These are phyloP conservation scores for Leuciscus waleckii DNA, from an alignment of 2,797 vertebrate species.

Conservation along the genomic window DNA sequence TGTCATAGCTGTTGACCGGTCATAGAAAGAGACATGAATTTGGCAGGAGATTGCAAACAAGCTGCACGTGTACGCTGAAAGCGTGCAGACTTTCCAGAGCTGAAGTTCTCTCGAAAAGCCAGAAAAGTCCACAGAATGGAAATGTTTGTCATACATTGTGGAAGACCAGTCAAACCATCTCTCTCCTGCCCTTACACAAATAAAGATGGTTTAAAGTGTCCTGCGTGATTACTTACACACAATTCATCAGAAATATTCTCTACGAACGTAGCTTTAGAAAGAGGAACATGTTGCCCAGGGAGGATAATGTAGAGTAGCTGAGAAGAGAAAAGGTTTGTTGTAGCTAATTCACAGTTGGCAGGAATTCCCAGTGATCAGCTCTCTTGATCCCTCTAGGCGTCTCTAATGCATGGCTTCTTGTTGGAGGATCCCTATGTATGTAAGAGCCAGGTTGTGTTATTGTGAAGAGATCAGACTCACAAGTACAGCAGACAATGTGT, in stretches of 20 bases:
- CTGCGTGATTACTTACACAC: constrained; percentile 37
- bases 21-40: neutral
- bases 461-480: constrained; percentile 63
- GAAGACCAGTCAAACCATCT: constrained; percentile 45
- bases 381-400: constrained; percentile 67
- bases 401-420: constrained; percentile 51
- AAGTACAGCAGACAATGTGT: constrained; percentile 72
- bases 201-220: constrained; percentile 53
- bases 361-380: constrained; percentile 64
- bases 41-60: constrained; percentile 26
- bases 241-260: constrained; percentile 59
- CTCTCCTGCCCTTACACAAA: constrained; percentile 51
- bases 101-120: constrained; percentile 39
- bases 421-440: constrained; percentile 68
- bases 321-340: constrained; percentile 43
- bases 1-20: neutral
- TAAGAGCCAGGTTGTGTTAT: constrained; percentile 73
- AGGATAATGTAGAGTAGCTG: neutral
- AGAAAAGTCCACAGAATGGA: constrained; percentile 52
- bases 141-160: constrained; percentile 64
- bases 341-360: constrained; percentile 48
- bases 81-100: constrained; percentile 56
- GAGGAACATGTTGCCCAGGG: constrained; percentile 27
- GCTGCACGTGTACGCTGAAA: constrained; percentile 46
- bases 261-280: constrained; percentile 53